These are phyloP conservation scores for Metopia argyrocephala DNA, from an alignment of 2,888 invertebrate genomes.

Conservation along the genomic window DNA sequence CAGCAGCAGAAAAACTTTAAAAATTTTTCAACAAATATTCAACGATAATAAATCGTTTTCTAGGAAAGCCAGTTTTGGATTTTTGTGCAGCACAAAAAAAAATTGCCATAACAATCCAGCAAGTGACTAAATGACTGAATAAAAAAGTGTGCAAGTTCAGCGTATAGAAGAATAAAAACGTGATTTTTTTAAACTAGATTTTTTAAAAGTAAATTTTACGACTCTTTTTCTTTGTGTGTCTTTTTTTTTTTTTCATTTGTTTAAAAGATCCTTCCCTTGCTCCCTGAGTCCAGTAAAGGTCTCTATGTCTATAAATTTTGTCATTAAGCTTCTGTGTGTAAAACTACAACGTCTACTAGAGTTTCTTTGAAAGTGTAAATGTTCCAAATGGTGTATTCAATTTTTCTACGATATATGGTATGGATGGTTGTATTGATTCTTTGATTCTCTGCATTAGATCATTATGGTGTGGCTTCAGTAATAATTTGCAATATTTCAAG, in stretches of 20 bases:
- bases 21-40: conserved; percentile 56
- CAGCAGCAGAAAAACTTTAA: neutral
- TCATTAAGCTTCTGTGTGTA: conserved; percentile 20
- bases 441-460: neutral
- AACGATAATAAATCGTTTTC: conserved; percentile 66
- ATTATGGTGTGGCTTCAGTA: conserved; percentile 41
- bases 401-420: conserved; percentile 6
- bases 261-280: too few species aligned
- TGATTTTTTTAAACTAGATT: conserved; percentile 67
- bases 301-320: too few species aligned
- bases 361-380: conserved; percentile 41
- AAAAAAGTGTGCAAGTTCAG: neutral
- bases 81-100: conserved; percentile 60
- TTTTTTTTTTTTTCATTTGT: too few species aligned
- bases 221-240: conserved; percentile 42
- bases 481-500: conserved; percentile 51
- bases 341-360: neutral
- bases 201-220: conserved; percentile 50
- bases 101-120: conserved; percentile 43
- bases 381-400: conserved; percentile 33
- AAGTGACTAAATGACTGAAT: neutral
- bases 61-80: conserved; percentile 68
- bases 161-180: conserved; percentile 55
- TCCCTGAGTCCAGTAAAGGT: too few species aligned
- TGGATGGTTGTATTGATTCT: conserved; percentile 10